Conservation (phyloP, 2,888 invertebrate species). For the Drosophila atripex region DNA sequence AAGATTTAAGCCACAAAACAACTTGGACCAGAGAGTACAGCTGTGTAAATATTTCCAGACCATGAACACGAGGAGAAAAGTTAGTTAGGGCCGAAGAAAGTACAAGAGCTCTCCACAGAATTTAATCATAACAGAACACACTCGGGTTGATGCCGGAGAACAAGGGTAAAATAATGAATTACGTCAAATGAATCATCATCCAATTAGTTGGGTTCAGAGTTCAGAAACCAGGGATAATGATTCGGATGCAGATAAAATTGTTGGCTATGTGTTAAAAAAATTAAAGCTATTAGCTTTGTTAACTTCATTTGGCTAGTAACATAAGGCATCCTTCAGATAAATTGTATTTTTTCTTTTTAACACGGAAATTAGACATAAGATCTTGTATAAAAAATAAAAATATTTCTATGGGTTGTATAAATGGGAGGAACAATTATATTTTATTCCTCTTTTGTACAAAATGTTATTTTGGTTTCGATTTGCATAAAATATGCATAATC, state of each 20-base stretch:
- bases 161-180: slow-evolving; percentile 16
- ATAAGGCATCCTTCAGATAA: neutral
- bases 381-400: neutral
- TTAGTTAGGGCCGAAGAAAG: slow-evolving; percentile 8
- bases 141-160: neutral
- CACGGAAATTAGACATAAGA: slow-evolving; percentile 4
- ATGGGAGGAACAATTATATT: neutral
- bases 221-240: neutral
- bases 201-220: slow-evolving; percentile 17
- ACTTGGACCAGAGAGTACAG: slow-evolving; percentile 17
- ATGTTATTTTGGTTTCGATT: neutral
- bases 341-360: neutral
- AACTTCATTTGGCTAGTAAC: neutral
- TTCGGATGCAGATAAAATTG: slow-evolving; percentile 1
- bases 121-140: slow-evolving; percentile 22
- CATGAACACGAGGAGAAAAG: slow-evolving; percentile 21
- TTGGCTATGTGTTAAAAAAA: neutral
- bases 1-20: slow-evolving; percentile 15
- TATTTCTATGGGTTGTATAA: neutral
- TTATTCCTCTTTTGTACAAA: neutral
- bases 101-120: slow-evolving; percentile 7
- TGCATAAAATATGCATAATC: neutral
- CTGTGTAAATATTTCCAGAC: slow-evolving; percentile 30
- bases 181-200: slow-evolving; percentile 32
- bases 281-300: slow-evolving; percentile 8